These are phyloP conservation scores for Stegana nigrithorax DNA, from an alignment of 2,888 invertebrate species.

Conservation along the genomic window DNA sequence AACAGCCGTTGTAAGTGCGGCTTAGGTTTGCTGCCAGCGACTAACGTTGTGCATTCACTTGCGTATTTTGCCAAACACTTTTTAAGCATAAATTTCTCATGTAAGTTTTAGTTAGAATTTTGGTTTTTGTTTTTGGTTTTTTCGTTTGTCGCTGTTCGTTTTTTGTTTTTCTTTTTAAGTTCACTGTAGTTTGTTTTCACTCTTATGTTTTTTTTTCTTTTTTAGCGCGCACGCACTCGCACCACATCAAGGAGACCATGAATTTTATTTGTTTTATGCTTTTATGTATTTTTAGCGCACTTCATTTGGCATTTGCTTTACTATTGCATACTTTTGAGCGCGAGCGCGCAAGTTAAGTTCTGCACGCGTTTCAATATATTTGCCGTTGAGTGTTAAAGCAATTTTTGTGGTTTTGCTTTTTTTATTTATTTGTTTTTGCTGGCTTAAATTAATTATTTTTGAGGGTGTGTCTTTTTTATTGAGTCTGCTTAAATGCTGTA, in stretches of 20 bases:
- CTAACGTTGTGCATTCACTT: too few species aligned
- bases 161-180: background rate
- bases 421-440: background rate
- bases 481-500: background rate
- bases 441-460: background rate
- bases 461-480: background rate
- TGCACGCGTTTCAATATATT: constrained; percentile 26
- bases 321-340: background rate
- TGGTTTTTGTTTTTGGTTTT: background rate
- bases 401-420: background rate
- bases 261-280: background rate
- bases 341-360: constrained; percentile 18
- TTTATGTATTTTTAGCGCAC: background rate
- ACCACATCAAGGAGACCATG: background rate
- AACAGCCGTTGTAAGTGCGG: too few species aligned
- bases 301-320: constrained; percentile 28
- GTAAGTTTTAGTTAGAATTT: too few species aligned
- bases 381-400: background rate
- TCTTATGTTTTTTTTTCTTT: constrained; percentile 40
- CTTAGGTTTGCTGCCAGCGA: too few species aligned
- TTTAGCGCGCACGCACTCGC: constrained; percentile 24
- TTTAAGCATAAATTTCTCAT: too few species aligned
- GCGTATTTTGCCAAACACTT: too few species aligned
- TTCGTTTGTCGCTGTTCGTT: background rate
- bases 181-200: constrained; percentile 29